phyloP scores from a whole-genome alignment of 2,113 vertebrate genomes.

The Thamnophis sirtalis region DNA sequence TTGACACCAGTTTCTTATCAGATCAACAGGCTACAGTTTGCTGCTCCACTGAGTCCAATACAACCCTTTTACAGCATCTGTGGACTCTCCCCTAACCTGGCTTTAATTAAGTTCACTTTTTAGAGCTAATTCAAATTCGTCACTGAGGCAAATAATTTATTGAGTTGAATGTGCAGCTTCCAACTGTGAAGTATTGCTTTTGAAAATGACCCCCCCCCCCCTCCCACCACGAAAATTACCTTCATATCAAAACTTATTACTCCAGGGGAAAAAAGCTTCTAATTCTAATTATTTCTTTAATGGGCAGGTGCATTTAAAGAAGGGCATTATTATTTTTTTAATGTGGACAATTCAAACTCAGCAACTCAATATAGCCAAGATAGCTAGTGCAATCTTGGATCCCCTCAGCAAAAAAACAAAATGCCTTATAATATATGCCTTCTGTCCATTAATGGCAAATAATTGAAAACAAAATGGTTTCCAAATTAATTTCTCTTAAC shows the following conservation, averaged over 20 bases:
- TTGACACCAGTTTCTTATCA: constrained; percentile 1
- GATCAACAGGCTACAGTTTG: not conserved
- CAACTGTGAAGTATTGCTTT: not conserved
- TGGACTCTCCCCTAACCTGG: not conserved
- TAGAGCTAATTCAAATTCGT: not conserved
- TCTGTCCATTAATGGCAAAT: not conserved
- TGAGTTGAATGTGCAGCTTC: not conserved
- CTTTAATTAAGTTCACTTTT: not conserved
- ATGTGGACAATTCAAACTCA: not conserved
- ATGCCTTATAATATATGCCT: not conserved
- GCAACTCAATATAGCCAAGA: not conserved
- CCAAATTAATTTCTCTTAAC: not conserved
- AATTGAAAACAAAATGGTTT: not conserved
- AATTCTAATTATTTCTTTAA: not conserved
- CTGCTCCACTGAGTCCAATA: not conserved
- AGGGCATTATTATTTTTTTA: not conserved
- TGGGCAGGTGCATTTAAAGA: not conserved
- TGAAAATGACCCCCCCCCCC: not conserved
- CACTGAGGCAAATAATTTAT: not conserved
- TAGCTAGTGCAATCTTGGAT: not conserved
- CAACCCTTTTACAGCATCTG: not conserved
- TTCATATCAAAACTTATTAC: not conserved
- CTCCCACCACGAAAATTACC: not conserved
- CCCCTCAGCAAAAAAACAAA: not conserved
- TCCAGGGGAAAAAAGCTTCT: not conserved